A percentile compares a stretch with the other conserved stretches of the same genome.
Evolutionary conservation across 2,888 invertebrate species (phyloP).

Genomic region (Himalopsyche kuldschensis): DNA sequence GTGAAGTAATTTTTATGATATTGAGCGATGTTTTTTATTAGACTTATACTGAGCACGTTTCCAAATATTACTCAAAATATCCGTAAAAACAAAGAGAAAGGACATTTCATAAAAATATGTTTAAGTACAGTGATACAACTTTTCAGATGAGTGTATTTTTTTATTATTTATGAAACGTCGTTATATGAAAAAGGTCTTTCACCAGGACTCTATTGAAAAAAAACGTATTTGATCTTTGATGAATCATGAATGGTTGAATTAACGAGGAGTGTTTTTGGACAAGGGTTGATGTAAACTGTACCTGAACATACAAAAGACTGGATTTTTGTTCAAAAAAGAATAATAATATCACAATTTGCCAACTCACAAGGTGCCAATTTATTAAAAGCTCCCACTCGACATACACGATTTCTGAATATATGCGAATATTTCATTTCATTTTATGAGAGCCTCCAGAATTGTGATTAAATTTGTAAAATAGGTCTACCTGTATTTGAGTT

Average conservation of each 20-base stretch:
- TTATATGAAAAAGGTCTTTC: background rate
- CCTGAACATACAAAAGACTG: background rate
- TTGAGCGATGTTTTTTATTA: too few relatives aligned
- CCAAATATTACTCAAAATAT: too few relatives aligned
- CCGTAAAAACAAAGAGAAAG: too few relatives aligned
- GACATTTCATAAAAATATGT: too few relatives aligned
- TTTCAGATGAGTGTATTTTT: background rate
- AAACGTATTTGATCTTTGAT: background rate
- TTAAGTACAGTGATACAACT: too few relatives aligned
- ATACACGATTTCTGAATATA: background rate
- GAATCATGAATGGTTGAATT: background rate
- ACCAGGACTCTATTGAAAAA: background rate
- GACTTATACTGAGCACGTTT: too few relatives aligned
- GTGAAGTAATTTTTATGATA: too few relatives aligned
- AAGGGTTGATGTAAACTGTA: background rate
- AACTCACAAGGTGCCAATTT: background rate
- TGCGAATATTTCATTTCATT: too few relatives aligned
- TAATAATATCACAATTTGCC: background rate
- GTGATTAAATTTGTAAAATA: too few relatives aligned
- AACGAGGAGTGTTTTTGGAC: background rate
- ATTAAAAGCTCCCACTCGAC: background rate
- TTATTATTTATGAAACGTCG: background rate
- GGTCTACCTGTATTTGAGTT: too few relatives aligned
- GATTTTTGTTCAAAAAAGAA: background rate
- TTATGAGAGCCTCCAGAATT: too few relatives aligned